Conservation (phyloP, 2,797 vertebrate species). For the Spinus olivaceus region DNA sequence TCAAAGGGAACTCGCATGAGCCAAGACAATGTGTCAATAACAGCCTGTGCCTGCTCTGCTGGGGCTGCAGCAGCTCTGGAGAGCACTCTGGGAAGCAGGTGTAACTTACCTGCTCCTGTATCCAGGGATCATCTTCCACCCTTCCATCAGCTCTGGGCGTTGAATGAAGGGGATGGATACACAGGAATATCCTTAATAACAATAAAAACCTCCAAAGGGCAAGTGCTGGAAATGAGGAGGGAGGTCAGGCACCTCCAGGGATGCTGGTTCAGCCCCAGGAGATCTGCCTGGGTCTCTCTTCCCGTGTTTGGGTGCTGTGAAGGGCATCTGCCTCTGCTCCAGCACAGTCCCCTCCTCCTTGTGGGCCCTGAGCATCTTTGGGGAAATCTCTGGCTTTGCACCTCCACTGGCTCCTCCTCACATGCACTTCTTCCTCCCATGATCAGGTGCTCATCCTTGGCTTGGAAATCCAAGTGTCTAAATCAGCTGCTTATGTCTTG, state of each 20-base stretch:
- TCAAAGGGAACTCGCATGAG: not conserved
- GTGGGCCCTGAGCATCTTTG: fast-evolving
- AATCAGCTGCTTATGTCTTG: not conserved
- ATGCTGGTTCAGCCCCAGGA: not conserved
- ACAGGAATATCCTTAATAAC: not conserved
- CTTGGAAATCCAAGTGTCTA: not conserved
- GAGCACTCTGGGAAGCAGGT: not conserved
- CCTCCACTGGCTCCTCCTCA: not conserved
- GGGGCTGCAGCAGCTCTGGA: not conserved
- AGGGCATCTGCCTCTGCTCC: not conserved
- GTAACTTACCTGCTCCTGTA: not conserved
- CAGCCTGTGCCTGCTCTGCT: not conserved
- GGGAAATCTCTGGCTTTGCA: not conserved
- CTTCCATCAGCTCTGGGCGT: not conserved
- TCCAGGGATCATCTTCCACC: not conserved
- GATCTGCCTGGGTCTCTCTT: not conserved
- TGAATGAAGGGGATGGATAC: not conserved
- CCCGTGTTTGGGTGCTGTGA: not conserved
- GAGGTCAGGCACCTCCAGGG: not conserved
- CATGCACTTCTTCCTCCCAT: fast-evolving
- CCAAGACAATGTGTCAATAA: not conserved
- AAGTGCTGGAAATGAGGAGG: not conserved
- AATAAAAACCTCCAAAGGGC: not conserved
- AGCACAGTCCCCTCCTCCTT: fast-evolving
- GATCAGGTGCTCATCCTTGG: not conserved